A percentile compares a stretch with the other conserved stretches of the same genome.
Evolutionary conservation across 2,113 vertebrate genomes (phyloP).

Genomic region (Scortum barcoo): DNA sequence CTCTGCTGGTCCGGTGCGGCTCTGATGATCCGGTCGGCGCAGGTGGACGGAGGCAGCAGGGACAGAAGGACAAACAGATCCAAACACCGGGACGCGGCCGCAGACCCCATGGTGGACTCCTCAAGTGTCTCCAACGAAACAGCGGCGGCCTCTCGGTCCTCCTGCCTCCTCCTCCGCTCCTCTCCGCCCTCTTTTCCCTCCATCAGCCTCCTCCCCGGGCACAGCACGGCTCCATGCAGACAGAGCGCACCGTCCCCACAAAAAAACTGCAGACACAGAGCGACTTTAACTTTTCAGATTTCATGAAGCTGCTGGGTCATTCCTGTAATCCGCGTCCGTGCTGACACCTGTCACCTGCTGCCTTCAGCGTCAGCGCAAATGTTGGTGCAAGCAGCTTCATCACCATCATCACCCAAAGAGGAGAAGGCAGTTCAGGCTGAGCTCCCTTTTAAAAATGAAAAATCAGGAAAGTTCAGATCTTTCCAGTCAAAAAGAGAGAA

Average conservation of each 20-base stretch:
- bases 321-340: background rate
- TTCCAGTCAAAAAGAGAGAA: background rate
- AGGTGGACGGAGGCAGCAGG: constrained; percentile 30
- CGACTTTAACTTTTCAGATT: too few relatives aligned
- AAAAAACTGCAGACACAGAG: background rate
- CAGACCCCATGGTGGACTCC: constrained; percentile 62
- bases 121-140: constrained; percentile 27
- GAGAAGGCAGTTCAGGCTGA: background rate
- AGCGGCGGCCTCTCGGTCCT: constrained; percentile 17
- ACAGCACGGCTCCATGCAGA: background rate
- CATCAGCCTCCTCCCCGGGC: background rate
- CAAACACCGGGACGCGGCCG: constrained; percentile 22
- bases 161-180: constrained; percentile 11
- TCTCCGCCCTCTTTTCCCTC: constrained; percentile 24
- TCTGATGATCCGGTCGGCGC: constrained; percentile 41
- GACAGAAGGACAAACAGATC: constrained; percentile 50
- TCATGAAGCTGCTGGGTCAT: too few relatives aligned
- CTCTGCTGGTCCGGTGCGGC: constrained; percentile 33
- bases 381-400: background rate
- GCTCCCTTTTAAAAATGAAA: too few relatives aligned
- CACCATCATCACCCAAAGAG: background rate
- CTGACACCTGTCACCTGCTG: background rate
- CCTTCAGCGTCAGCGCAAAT: background rate
- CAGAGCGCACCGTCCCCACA: background rate
- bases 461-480: background rate